These are phyloP conservation scores for Motacilla alba DNA, from an alignment of 2,113 vertebrate genomes.

Conservation along the genomic window DNA sequence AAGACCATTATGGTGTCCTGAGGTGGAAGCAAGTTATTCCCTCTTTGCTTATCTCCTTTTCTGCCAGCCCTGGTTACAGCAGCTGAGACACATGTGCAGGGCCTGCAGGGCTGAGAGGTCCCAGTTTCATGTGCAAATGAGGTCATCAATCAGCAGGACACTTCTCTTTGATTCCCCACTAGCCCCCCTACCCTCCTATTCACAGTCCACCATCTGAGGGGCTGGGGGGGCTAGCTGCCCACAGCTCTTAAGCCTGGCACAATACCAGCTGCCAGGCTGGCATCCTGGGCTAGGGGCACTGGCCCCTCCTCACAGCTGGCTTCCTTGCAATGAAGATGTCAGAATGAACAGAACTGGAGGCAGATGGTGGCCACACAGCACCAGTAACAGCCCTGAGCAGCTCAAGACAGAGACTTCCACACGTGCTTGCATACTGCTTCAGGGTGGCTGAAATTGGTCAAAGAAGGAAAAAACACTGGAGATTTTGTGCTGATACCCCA, in stretches of 20 bases:
- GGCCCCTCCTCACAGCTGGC: slow-evolving; percentile 14
- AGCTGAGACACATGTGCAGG: slow-evolving; percentile 35
- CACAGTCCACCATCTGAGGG: slow-evolving; percentile 12
- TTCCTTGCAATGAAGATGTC: slow-evolving; percentile 4
- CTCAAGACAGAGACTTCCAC: not conserved
- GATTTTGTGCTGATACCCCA: not conserved
- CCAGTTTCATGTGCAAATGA: slow-evolving; percentile 66
- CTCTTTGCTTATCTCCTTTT: not conserved
- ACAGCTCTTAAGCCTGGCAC: not conserved
- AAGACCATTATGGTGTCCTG: not conserved
- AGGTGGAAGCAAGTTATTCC: not conserved
- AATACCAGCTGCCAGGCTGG: slow-evolving; percentile 36
- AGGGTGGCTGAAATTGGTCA: not conserved
- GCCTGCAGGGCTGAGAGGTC: slow-evolving; percentile 22
- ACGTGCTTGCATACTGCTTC: not conserved
- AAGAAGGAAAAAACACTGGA: not conserved
- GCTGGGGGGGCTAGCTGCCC: not conserved
- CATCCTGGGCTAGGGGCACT: slow-evolving; percentile 5
- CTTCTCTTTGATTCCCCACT: slow-evolving; percentile 28
- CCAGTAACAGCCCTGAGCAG: not conserved
- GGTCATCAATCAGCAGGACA: slow-evolving; percentile 56
- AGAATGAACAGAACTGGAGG: not conserved
- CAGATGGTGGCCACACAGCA: slow-evolving; percentile 27
- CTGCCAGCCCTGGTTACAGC: not conserved
- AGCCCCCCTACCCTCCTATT: slow-evolving; percentile 15